A percentile compares a stretch with the other conserved stretches of the same genome.
Evolutionary conservation across 2,113 vertebrate species (phyloP).

Genomic region (Psephotus haematonotus): DNA sequence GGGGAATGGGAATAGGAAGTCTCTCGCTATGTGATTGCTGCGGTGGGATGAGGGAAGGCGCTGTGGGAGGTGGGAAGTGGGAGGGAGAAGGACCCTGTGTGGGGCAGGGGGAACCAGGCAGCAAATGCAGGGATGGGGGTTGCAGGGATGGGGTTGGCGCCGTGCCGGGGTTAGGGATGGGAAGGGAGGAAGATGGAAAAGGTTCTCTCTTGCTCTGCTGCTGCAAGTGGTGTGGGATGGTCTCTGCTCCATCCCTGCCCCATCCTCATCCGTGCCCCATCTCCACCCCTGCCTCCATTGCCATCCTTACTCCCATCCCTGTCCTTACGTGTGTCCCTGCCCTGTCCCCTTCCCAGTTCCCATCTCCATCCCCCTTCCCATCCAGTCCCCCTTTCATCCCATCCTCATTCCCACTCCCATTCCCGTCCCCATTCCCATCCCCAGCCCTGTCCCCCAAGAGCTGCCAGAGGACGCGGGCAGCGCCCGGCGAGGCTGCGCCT

Average conservation of each 20-base stretch:
- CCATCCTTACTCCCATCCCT: too few relatives aligned
- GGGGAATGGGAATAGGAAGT: background rate
- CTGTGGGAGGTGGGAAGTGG: fast-evolving
- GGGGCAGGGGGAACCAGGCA: background rate
- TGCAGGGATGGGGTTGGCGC: fast-evolving
- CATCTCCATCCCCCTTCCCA: background rate
- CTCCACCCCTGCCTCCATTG: too few relatives aligned
- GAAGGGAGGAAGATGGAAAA: background rate
- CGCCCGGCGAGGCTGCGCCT: background rate
- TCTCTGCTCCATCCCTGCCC: background rate
- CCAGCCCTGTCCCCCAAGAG: conserved; percentile 11
- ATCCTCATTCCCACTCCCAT: background rate
- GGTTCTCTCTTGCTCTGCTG: background rate
- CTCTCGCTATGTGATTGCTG: fast-evolving
- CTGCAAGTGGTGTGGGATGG: background rate
- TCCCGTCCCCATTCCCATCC: background rate
- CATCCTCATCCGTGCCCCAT: too few relatives aligned
- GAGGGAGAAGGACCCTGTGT: background rate
- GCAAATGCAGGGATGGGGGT: fast-evolving
- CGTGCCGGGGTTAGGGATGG: background rate
- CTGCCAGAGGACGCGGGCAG: conserved; percentile 62
- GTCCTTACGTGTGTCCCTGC: too few relatives aligned
- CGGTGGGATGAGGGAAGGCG: background rate
- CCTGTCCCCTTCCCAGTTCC: background rate
- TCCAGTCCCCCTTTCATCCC: background rate